Conservation (phyloP, 2,797 vertebrate genomes). For the Hoplostethus atlanticus region DNA sequence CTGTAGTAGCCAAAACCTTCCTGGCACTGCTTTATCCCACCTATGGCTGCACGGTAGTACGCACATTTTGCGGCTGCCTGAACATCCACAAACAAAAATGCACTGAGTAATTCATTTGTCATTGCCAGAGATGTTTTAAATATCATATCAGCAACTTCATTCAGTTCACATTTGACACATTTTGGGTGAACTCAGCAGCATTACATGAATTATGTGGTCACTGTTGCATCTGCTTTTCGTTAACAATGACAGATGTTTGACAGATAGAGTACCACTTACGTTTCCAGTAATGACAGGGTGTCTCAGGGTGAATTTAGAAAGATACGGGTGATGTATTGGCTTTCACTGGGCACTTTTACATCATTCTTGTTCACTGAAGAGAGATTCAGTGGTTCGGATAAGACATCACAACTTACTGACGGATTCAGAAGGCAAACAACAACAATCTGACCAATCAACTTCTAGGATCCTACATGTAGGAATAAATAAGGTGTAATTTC, state of each 20-base stretch:
- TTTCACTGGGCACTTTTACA: conserved; percentile 11
- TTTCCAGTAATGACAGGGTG: conserved; percentile 16
- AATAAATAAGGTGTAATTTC: neutral
- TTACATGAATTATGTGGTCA: neutral
- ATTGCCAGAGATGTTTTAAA: neutral
- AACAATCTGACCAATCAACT: neutral
- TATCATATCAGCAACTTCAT: neutral
- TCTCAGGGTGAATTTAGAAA: conserved; percentile 14
- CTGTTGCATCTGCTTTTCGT: neutral
- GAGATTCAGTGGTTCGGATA: conserved; percentile 24
- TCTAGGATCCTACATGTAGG: neutral
- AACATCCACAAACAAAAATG: conserved; percentile 23
- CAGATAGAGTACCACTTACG: conserved; percentile 21
- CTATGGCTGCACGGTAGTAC: too few relatives aligned
- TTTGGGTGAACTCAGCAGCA: neutral
- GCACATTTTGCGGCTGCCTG: neutral
- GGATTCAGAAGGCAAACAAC: conserved; percentile 17
- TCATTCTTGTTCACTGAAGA: conserved; percentile 33
- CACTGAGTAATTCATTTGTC: conserved; percentile 22
- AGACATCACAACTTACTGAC: conserved; percentile 6
- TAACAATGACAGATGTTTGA: conserved; percentile 6
- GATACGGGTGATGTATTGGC: conserved; percentile 18
- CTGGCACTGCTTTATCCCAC: neutral
- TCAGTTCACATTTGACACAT: conserved; percentile 9
- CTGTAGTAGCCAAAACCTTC: conserved; percentile 24